A percentile compares a stretch with the other conserved stretches of the same genome.
phyloP scores from a whole-genome alignment of 2,797 vertebrate genomes.

The Ptychobarbus kaznakovi region DNA sequence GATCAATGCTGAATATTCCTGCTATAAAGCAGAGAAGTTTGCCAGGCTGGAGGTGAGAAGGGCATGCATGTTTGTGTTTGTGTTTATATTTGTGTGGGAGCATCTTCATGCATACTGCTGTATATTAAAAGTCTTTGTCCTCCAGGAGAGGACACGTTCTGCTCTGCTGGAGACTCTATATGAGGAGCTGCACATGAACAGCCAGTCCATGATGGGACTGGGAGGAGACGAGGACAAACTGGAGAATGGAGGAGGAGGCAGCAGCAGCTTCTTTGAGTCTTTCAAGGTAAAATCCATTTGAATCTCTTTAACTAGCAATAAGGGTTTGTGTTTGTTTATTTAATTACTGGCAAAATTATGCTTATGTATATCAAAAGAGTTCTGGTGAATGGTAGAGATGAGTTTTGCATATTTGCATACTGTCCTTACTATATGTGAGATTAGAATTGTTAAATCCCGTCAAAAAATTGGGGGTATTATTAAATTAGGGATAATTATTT shows the following conservation, averaged over 20 bases:
- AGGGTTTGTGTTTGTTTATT: neutral
- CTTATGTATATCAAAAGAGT: neutral
- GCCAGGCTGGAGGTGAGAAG: constrained; percentile 92
- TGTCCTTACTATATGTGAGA: neutral
- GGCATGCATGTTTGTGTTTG: neutral
- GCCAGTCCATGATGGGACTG: constrained; percentile 95
- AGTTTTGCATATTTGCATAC: neutral
- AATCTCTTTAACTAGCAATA: neutral
- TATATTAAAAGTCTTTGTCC: constrained; percentile 29
- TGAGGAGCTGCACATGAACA: constrained; percentile 91
- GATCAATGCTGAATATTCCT: constrained; percentile 96
- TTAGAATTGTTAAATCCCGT: neutral
- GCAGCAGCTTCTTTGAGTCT: constrained; percentile 92
- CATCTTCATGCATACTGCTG: neutral
- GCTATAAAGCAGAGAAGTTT: constrained; percentile 97
- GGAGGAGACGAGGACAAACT: constrained; percentile 89
- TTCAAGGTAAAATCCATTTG: constrained; percentile 85
- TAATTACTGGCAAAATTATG: neutral
- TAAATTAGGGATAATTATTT: too few relatives aligned
- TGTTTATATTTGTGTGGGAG: neutral
- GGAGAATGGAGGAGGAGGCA: constrained; percentile 85
- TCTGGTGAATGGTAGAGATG: too few relatives aligned
- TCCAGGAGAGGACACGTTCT: constrained; percentile 88
- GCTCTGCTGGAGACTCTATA: constrained; percentile 93
- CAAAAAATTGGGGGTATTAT: too few relatives aligned